Evolutionary conservation across 2,113 vertebrate species (phyloP), one percentile per base, ranked within the genome.

Genomic region (Piaya cayana): DNA sequence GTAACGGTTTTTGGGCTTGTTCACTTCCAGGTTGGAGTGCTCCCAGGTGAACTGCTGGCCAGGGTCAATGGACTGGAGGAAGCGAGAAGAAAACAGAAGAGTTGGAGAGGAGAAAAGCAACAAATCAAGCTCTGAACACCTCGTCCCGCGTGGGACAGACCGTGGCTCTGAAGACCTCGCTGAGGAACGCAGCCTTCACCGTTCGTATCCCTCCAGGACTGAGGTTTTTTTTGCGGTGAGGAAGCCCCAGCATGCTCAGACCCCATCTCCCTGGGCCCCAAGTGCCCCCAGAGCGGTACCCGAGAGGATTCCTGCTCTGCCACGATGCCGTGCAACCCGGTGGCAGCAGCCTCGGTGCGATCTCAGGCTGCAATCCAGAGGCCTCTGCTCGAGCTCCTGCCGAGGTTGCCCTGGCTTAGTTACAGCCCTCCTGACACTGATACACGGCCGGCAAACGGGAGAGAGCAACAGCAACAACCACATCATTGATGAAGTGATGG

Each of bases 31-130:
- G 98, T 99, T 99, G 90, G 99, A 99, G 83, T 99, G 99, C 42
- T 99, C 99, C 99, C 99, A 99, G 12, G 99, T 99, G 98, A 99
- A 99, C 98, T 99, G 99, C 98, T 99, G 99, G 62, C 99, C 99
- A 0, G 99, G 99, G 94, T 99, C 99, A 11, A 99, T 99, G 76
- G 99, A 99, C 99, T 99, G 97, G 1, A 32, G 81, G 90, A 47
- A 21, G 15, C 0, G 58, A 78, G 59, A 71, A 86, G 71, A 60
- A 77, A 75, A 83, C 0, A 1, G 15, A 27, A 11, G 8, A 49
- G 70, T 86, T 58, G 88, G 76, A 5, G 52, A 50, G 42, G 32
- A 15, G 47, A 29, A 50, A 12, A 56, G 65, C 64, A 78, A 56
- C 32, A 18, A n/a, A 23, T 23, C 15, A 69, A 62, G 36, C 13